Conservation (phyloP, 2,113 vertebrate genomes). For the Noctilio leporinus region DNA sequence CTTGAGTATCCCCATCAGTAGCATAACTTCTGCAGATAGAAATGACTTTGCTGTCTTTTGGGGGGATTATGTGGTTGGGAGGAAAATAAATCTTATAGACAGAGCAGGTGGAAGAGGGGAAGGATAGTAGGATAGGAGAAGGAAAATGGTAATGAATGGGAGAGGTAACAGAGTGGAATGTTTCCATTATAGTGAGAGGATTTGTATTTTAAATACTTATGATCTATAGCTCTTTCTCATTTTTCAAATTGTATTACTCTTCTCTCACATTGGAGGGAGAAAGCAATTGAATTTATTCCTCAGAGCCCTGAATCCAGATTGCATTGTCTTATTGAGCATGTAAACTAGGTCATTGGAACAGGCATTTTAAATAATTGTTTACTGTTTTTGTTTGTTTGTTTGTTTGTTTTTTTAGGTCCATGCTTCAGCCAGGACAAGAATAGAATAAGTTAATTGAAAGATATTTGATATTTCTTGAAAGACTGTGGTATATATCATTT, state of each 20-base stretch:
- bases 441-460: constrained; percentile 29
- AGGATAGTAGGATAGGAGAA: background rate
- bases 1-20: background rate
- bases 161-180: background rate
- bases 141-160: background rate
- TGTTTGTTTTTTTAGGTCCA: background rate
- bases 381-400: no score
- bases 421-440: constrained; percentile 7
- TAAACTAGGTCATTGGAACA: constrained; percentile 48
- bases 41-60: background rate
- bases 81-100: background rate
- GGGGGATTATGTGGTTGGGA: background rate
- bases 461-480: constrained; percentile 20
- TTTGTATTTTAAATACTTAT: constrained; percentile 24
- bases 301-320: background rate
- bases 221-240: background rate
- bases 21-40: background rate
- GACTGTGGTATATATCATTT: background rate
- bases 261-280: background rate
- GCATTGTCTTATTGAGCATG: constrained; percentile 32
- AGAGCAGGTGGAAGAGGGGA: background rate
- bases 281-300: background rate
- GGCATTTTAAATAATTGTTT: constrained; percentile 37
- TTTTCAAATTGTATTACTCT: background rate
- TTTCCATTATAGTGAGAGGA: background rate